Evolutionary conservation across 1,140 invertebrate species (phyloP), one percentile per base, ranked within the genome.

Genomic region (Halictus rubicundus): DNA sequence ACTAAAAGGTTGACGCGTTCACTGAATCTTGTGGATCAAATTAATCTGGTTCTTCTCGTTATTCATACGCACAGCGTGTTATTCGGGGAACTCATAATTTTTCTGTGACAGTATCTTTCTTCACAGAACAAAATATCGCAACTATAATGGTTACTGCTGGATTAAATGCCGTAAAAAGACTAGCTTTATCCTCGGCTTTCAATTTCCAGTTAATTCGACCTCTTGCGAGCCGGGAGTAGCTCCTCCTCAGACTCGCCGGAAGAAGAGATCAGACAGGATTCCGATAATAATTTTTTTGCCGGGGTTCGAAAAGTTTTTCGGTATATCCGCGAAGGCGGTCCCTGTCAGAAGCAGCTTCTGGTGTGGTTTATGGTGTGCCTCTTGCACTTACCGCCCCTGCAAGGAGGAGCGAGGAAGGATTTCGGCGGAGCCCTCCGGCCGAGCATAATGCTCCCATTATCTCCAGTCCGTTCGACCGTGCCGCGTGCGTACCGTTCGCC

Each of bases 381-480:
- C 76, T 54, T 63, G 73, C 78, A 81, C 70, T 82, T 75, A 74
- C 70, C 72, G n/a, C 72, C 78, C 78, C 52, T 32, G 46, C 70
- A 46, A 70, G 68, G 27, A 63, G 77, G 66, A 84, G 68, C 64
- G 63, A 73, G 73, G 65, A 80, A 87, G 81, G 83, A 84, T 87
- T 81, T 87, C 68, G 37, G 42, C n/a, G 60, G 59, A 84, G 68
- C 86, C 82, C 83, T 87, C 79, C 70, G 82, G 73, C 63, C 68
- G 73, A 87, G 86, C 87, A 88, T 89, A 89, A 89, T 89, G 86
- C 73, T 71, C 84, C 88, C 87, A 90, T 90, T 90, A 90, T 90
- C 88, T 89, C 46, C 89, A 89, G 85, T 84, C 87, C 84, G 87
- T 82, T 81, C 83, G 54, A 68, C 80, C 71, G 69, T 83, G 65